Percentiles rank a stretch among this genome's conserved stretches.
Conservation (phyloP, 2,113 vertebrate genomes). For the Oreotrochilus melanogaster region DNA sequence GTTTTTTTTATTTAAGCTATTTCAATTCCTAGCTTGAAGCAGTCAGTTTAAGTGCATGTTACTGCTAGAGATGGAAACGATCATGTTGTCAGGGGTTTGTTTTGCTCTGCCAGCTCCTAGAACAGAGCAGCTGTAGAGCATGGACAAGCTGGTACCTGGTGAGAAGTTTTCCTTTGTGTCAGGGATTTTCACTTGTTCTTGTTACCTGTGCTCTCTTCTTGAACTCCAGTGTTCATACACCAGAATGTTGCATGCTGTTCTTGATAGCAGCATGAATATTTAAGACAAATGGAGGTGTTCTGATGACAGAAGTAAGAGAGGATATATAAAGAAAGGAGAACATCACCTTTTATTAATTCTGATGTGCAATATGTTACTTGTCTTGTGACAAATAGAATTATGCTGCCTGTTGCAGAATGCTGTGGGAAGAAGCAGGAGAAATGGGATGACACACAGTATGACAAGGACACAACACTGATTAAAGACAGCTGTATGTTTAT, state of each 20-base stretch:
- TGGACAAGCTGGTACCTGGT: not conserved
- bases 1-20: not conserved
- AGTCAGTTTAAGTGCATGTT: not conserved
- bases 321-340: conserved; percentile 38
- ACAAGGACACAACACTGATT: conserved; percentile 50
- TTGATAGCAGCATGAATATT: conserved; percentile 33
- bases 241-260: not conserved
- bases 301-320: conserved; percentile 16
- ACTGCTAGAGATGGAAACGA: not conserved
- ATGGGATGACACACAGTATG: conserved; percentile 41
- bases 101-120: not conserved
- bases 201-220: not conserved
- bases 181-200: not conserved
- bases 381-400: conserved; percentile 49
- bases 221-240: not conserved
- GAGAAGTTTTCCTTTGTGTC: not conserved
- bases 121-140: not conserved
- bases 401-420: conserved; percentile 24
- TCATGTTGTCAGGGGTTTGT: not conserved
- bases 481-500: conserved; percentile 68
- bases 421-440: conserved; percentile 45
- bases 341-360: conserved; percentile 38
- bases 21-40: not conserved
- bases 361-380: conserved; percentile 34
- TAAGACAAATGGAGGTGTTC: conserved; percentile 37